Base-by-base conservation (phyloP, 2,113 vertebrate species). In the Rana temporaria region DNA sequence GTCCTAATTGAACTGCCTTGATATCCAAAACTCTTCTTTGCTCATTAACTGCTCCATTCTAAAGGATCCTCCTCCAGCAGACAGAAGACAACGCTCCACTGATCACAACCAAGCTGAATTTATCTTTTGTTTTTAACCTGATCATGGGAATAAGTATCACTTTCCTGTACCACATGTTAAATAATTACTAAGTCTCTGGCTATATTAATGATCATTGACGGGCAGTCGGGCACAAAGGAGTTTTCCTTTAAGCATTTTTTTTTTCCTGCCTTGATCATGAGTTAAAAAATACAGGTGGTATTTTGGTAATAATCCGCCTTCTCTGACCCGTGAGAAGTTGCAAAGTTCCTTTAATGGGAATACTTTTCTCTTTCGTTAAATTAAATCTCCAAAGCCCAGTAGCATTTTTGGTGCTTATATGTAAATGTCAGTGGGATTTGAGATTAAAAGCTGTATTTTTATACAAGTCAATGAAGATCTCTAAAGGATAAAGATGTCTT, bases 321-420 rank as follows among this genome's bases (percentile, higher is more conserved):
- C 85, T 85, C 81, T 88, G 84, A 42, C 72, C 89, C 76, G 85
- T 88, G 84, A 82, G 85, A 92, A 91, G 86, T 91, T 89, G 88
- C 85, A 88, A 85, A 88, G 20, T 57, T 52, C 34, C 84, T 93
- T 91, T 91, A 93, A 92, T 92, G 91, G 89, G 93, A 94, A 93
- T 93, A 91, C 88, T 94, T 93, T 91, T 92, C 92, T 89, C 92
- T 90, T 93, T 93, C 91, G 91, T 92, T 93, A 92, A 92, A 92
- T 93, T 91, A 94, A 94, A 91, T 94, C 92, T 92, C 92, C 89
- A 94, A 95, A 94, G 93, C 92, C 91, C 93, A 91, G 87, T 91
- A 91, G 93, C 91, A 90, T 92, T 94, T 94, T 92, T 85, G 34
- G 90, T 90, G 89, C 91, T 95, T 93, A 93, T 93, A 91, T 91